Conservation (phyloP, 2,888 invertebrate species). For the Diogma glabrata region DNA sequence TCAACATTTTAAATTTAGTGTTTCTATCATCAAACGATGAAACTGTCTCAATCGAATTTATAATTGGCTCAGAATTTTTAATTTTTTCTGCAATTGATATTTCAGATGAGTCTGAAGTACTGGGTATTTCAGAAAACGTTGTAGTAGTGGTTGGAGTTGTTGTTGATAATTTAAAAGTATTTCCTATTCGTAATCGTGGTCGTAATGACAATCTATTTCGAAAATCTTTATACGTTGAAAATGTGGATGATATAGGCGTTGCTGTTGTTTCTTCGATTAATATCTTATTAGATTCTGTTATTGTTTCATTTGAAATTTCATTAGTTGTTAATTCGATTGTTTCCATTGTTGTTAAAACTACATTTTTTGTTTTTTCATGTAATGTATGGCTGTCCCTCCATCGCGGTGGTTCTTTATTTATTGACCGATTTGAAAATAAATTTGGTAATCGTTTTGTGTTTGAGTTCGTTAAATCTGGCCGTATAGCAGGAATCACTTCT, state of each 20-base stretch:
- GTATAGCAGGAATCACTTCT: slow-evolving; percentile 15
- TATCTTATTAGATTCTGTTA: no score
- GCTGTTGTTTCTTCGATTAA: background rate
- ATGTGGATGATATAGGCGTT: no score
- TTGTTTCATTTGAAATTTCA: slow-evolving; percentile 7
- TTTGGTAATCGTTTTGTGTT: slow-evolving; percentile 16
- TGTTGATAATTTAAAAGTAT: background rate
- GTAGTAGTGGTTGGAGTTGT: slow-evolving; percentile 12
- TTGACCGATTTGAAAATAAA: background rate
- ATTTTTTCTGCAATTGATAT: slow-evolving; percentile 28
- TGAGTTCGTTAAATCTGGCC: slow-evolving; percentile 20
- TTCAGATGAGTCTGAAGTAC: slow-evolving; percentile 23
- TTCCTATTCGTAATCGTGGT: slow-evolving; percentile 14
- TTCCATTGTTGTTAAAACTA: background rate
- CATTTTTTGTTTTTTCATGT: slow-evolving; percentile 10
- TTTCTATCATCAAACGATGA: no score
- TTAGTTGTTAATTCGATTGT: no score
- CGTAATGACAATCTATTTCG: background rate
- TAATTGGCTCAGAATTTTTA: slow-evolving; percentile 21
- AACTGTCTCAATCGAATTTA: slow-evolving; percentile 26
- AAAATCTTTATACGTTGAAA: background rate
- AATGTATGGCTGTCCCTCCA: slow-evolving; percentile 12
- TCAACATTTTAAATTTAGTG: no score
- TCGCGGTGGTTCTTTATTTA: slow-evolving; percentile 12
- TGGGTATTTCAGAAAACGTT: slow-evolving; percentile 7